These are phyloP conservation scores for Drosophila mimica DNA, from an alignment of 2,888 invertebrate genomes.

Conservation along the genomic window DNA sequence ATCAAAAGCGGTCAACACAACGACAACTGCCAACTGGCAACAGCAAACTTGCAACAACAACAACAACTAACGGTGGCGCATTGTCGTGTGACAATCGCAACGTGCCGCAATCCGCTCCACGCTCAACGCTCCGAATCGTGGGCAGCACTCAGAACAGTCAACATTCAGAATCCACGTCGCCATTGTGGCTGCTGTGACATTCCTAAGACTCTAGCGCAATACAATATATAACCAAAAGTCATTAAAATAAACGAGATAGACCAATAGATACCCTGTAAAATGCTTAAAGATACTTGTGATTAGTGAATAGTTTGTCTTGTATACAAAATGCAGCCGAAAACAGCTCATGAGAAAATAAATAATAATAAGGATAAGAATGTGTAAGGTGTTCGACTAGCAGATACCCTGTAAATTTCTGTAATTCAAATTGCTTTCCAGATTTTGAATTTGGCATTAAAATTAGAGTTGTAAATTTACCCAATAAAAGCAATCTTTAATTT, in stretches of 20 bases:
- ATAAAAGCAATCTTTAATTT: background rate
- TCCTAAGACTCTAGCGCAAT: slow-evolving; percentile 51
- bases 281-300: fast-evolving
- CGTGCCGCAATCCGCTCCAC: slow-evolving; percentile 13
- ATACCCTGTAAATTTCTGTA: background rate
- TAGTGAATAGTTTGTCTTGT: background rate
- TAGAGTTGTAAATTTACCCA: background rate
- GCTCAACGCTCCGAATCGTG: slow-evolving; percentile 52
- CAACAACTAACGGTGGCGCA: slow-evolving; percentile 40
- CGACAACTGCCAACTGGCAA: slow-evolving; percentile 20
- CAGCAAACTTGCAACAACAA: slow-evolving; percentile 6
- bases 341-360: background rate
- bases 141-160: slow-evolving; percentile 62
- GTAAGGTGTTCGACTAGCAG: no score
- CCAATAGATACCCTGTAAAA: slow-evolving; percentile 18
- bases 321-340: background rate
- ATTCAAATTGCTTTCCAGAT: background rate
- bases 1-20: slow-evolving; percentile 77
- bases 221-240: slow-evolving; percentile 2
- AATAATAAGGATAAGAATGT: background rate
- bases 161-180: slow-evolving; percentile 42
- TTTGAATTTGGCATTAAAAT: background rate
- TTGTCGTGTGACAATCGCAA: slow-evolving; percentile 72
- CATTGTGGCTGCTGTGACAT: slow-evolving; percentile 69
- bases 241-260: background rate